phyloP scores from a whole-genome alignment of 2,113 vertebrate genomes.

The Peromyscus maniculatus region DNA sequence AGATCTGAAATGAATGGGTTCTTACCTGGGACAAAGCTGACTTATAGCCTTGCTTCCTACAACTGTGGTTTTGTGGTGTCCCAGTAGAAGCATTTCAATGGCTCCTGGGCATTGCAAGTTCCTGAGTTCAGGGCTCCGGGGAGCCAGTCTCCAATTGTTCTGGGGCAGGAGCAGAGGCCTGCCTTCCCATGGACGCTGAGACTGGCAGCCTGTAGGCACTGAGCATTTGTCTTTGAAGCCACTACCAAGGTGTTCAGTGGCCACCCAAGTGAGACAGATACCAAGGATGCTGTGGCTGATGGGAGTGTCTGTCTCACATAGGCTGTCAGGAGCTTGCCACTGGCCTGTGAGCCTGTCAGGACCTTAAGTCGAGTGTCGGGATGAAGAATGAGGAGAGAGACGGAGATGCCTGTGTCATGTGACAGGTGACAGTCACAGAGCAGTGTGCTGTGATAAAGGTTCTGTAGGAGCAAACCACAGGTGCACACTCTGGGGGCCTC shows the following conservation, averaged over 20 bases:
- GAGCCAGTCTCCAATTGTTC: not conserved
- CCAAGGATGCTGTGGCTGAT: not conserved
- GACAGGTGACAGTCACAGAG: not conserved
- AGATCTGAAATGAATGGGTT: not conserved
- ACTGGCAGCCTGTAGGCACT: accelerated
- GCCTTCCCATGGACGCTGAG: not conserved
- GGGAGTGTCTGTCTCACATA: not conserved
- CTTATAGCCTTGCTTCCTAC: not conserved
- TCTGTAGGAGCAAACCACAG: not conserved
- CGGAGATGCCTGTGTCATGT: accelerated
- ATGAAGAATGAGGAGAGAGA: not conserved
- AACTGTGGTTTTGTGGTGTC: not conserved
- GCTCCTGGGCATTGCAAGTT: accelerated
- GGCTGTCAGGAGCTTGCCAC: not conserved
- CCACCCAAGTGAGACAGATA: not conserved
- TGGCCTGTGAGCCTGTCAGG: accelerated
- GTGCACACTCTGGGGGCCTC: accelerated
- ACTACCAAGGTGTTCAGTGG: not conserved
- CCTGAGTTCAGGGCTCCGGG: accelerated
- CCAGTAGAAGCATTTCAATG: accelerated
- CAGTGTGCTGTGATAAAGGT: not conserved
- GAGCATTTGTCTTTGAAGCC: not conserved
- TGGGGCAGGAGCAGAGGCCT: not conserved
- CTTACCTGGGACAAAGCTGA: not conserved
- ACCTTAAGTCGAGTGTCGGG: not conserved